Conservation (phyloP, 2,797 vertebrate genomes). For the Luscinia megarhynchos region DNA sequence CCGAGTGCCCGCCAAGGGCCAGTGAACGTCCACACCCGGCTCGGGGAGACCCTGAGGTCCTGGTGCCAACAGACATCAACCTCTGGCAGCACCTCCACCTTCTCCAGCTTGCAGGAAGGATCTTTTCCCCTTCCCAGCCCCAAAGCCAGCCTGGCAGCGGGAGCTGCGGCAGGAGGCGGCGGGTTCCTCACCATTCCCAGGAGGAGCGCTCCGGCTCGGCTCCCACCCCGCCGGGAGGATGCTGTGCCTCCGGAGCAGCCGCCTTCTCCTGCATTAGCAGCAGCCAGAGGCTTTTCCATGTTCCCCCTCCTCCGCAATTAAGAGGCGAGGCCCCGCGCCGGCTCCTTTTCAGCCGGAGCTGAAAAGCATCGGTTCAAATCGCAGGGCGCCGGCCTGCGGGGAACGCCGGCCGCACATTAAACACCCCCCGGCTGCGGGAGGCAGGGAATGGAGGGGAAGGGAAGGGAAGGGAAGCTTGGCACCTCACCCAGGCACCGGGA, state of each 20-base stretch:
- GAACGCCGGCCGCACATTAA: neutral
- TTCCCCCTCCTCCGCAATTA: slow-evolving; percentile 15
- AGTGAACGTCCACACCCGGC: neutral
- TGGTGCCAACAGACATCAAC: neutral
- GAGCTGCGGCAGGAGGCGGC: neutral
- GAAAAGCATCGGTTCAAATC: neutral
- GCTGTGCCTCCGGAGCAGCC: neutral
- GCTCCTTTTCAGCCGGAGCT: neutral
- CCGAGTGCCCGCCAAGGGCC: neutral
- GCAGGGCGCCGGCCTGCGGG: neutral
- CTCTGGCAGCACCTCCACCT: neutral
- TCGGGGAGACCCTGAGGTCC: neutral
- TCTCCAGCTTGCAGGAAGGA: neutral
- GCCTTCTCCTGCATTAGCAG: neutral
- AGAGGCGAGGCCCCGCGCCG: neutral
- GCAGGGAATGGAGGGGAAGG: neutral
- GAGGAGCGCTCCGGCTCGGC: neutral
- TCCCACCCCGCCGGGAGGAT: neutral
- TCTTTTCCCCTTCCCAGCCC: neutral
- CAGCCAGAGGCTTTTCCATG: slow-evolving; percentile 15
- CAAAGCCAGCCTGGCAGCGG: neutral
- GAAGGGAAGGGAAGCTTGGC: neutral
- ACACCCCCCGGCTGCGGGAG: neutral
- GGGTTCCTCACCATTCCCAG: neutral
- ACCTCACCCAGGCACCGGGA: neutral